These are phyloP conservation scores for Callyntrura sp. DNA, from an alignment of 2,888 invertebrate genomes.

Conservation along the genomic window DNA sequence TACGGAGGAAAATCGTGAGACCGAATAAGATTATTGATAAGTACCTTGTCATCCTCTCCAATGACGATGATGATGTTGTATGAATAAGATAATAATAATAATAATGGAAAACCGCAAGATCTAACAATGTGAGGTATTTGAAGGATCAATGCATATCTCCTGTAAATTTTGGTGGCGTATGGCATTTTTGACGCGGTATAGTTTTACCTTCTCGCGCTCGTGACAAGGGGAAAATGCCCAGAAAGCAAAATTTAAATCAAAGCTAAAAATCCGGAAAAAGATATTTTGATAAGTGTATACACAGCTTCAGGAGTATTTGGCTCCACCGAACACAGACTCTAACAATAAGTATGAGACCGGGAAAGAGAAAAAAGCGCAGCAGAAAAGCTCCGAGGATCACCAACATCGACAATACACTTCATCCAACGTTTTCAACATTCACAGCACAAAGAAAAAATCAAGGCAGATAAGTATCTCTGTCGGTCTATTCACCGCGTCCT, in stretches of 20 bases:
- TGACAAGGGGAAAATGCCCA: background rate
- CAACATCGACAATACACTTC: conserved; percentile 21
- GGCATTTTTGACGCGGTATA: no score
- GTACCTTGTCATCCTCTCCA: conserved; percentile 69
- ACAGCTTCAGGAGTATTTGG: no score
- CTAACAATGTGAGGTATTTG: no score
- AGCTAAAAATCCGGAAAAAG: background rate
- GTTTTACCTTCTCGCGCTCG: no score
- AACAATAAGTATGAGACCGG: background rate
- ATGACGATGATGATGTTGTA: no score
- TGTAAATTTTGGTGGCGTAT: no score
- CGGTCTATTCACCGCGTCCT: no score
- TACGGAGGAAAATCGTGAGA: conserved; percentile 52
- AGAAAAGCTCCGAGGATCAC: conserved; percentile 26
- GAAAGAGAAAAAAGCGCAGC: conserved; percentile 14
- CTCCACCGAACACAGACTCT: no score
- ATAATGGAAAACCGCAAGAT: no score
- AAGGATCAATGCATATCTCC: no score
- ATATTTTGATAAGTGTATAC: conserved; percentile 23
- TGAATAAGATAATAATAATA: no score
- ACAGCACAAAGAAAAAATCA: conserved; percentile 17
- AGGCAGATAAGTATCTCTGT: no score
- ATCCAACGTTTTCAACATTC: conserved; percentile 12
- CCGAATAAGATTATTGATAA: conserved; percentile 66
- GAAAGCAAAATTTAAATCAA: background rate